Percentiles rank a stretch among this genome's conserved stretches.
phyloP scores from a whole-genome alignment of 1,140 invertebrate species.

The Drosophila bocqueti region DNA sequence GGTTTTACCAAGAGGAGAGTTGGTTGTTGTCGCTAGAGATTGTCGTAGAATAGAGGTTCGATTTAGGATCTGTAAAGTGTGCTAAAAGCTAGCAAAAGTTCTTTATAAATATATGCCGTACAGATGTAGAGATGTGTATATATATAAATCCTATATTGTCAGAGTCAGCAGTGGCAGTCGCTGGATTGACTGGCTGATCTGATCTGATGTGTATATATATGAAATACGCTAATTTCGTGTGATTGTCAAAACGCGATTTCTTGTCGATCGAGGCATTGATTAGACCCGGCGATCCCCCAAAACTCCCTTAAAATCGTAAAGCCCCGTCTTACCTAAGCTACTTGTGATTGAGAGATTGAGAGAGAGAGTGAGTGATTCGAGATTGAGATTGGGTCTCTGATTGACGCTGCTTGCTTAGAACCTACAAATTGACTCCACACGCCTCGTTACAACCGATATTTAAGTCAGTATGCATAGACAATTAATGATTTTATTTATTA shows the following conservation, averaged over 20 bases:
- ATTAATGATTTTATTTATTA: slow-evolving; percentile 6
- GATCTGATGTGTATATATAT: slow-evolving; percentile 46
- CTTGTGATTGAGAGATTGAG: slow-evolving; percentile 16
- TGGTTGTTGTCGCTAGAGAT: slow-evolving; percentile 64
- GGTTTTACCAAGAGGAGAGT: slow-evolving; percentile 28
- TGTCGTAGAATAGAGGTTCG: slow-evolving; percentile 77
- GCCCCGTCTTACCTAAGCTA: slow-evolving; percentile 25
- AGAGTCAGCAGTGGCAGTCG: slow-evolving; percentile 21
- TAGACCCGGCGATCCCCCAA: slow-evolving; percentile 59
- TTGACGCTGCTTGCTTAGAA: slow-evolving; percentile 58
- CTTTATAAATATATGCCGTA: slow-evolving; percentile 66
- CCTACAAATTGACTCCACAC: slow-evolving; percentile 66
- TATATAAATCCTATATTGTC: slow-evolving; percentile 50
- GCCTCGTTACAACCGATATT: slow-evolving; percentile 54
- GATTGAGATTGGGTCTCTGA: slow-evolving; percentile 52
- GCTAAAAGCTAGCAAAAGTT: slow-evolving; percentile 72
- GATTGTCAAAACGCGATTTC: slow-evolving; percentile 85
- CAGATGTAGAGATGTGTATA: slow-evolving; percentile 52
- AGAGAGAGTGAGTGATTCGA: slow-evolving; percentile 16
- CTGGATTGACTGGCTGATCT: background rate
- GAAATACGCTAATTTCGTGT: slow-evolving; percentile 83
- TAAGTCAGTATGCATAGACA: slow-evolving; percentile 17
- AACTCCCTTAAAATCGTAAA: slow-evolving; percentile 43
- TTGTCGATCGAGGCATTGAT: slow-evolving; percentile 74
- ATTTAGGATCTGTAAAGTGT: slow-evolving; percentile 56